Evolutionary conservation across 2,888 invertebrate species (phyloP).

Genomic region (Toxonevra muliebris): DNA sequence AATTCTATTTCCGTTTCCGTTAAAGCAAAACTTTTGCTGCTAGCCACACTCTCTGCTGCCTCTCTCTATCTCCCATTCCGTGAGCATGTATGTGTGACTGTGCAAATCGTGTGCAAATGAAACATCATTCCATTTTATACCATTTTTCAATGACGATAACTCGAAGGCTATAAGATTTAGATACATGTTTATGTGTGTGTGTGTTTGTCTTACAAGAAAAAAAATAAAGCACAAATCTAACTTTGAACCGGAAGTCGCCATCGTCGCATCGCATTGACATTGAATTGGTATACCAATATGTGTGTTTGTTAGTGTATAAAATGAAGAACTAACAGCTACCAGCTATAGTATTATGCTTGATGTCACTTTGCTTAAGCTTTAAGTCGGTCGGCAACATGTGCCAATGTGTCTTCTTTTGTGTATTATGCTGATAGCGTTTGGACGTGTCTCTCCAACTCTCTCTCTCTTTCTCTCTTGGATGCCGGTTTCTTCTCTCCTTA

Average conservation of each 20-base stretch:
- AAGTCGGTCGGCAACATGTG: conserved; percentile 2
- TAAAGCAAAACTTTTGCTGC: conserved; percentile 30
- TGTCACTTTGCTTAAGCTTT: conserved; percentile 5
- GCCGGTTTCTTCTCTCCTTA: background rate
- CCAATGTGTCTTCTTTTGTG: background rate
- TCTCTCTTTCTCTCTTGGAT: background rate
- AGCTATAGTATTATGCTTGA: background rate
- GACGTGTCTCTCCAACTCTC: background rate
- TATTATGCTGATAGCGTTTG: background rate
- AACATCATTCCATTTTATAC: too few species aligned
- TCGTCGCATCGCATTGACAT: conserved; percentile 9
- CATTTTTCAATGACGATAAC: too few species aligned
- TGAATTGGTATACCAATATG: conserved; percentile 3
- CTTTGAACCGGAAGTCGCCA: conserved; percentile 8
- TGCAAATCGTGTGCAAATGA: background rate
- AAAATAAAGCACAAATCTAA: background rate
- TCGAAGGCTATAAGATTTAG: too few species aligned
- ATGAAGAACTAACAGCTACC: too few species aligned
- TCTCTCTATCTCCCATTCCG: conserved; percentile 11
- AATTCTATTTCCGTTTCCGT: conserved; percentile 61
- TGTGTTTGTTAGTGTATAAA: conserved; percentile 16
- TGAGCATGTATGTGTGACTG: conserved; percentile 13
- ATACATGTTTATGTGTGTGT: too few species aligned
- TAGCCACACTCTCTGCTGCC: background rate
- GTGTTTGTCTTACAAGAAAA: too few species aligned